Conservation (phyloP, 2,113 vertebrate genomes). For the Hippotragus niger region DNA sequence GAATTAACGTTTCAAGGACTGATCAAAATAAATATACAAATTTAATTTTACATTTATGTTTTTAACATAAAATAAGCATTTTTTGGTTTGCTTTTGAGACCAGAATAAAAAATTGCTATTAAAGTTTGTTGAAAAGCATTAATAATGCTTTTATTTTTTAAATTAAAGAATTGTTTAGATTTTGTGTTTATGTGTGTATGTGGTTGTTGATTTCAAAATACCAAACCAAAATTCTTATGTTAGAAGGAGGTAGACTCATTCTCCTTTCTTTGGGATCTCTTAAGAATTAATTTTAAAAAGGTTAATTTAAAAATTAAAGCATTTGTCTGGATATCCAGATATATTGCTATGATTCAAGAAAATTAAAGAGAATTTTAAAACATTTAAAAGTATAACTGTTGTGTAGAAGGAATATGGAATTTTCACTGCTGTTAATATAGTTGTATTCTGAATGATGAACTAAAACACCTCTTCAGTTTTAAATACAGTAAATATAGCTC, state of each 20-base stretch:
- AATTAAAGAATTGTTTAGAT: background rate
- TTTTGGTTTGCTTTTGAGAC: background rate
- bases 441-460: background rate
- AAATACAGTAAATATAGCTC: slow-evolving; percentile 27
- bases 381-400: background rate
- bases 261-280: background rate
- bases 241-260: background rate
- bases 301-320: background rate
- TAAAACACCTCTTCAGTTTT: slow-evolving; percentile 22
- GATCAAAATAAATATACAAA: slow-evolving; percentile 19
- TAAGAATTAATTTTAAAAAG: background rate
- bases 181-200: background rate
- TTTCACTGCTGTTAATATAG: slow-evolving; percentile 12
- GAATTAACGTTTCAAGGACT: slow-evolving; percentile 12
- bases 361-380: background rate
- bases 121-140: background rate
- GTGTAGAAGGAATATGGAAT: background rate
- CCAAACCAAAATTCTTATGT: background rate
- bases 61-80: background rate
- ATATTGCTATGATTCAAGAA: background rate
- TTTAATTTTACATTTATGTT: background rate
- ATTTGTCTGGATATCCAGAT: background rate
- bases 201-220: background rate
- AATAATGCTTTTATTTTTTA: background rate
- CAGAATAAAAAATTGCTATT: background rate